Base-by-base conservation (phyloP, 2,888 invertebrate genomes). In the Strigamia maritima region DNA sequence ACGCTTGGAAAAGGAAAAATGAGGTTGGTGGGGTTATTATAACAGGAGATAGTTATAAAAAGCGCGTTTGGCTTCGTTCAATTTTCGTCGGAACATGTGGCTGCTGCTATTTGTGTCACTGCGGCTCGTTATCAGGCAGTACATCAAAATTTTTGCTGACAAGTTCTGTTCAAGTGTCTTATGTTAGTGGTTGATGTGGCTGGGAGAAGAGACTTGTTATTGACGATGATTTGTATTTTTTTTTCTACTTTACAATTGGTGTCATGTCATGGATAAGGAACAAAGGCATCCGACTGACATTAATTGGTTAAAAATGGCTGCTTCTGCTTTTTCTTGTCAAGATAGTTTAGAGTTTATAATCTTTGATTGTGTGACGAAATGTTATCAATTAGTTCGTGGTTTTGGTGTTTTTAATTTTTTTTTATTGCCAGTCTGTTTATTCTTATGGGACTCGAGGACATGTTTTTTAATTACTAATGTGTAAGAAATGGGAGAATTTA, bases 21-120 rank as follows among this genome's bases (percentile, higher is more conserved):
- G 54, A 54, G 54, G 54, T 54, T 54, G 54, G 54, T 54, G n/a
- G 54, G 54, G 54, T 54, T 54, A 54, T 54, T 54, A 54, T 54
- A 54, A 54, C 6, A 54, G 44, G 19, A 19, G 54, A 54, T 54
- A 54, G 54, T 19, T 54, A 54, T 54, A 16, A n/a, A 19, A 6
- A 19, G 54, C 22, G 54, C 19, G 54, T 54, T 19, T 19, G 8
- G 19, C 19, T 19, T 54, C 19, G 54, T 54, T 19, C 54, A 19
- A 54, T 54, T 19, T 54, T 54, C 19, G 16, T n/a, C 8, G 8
- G n/a, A n/a, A 54, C 54, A 8, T 54, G n/a, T 54, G 54, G 54
- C 54, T 54, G 44, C 54, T 54, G 54, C 54, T 19, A 54, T 54
- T 54, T 54, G 54, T 54, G 54, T 54, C 54, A 54, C 1, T 54